Conservation (phyloP, 2,113 vertebrate genomes). For the Panthera leo region DNA sequence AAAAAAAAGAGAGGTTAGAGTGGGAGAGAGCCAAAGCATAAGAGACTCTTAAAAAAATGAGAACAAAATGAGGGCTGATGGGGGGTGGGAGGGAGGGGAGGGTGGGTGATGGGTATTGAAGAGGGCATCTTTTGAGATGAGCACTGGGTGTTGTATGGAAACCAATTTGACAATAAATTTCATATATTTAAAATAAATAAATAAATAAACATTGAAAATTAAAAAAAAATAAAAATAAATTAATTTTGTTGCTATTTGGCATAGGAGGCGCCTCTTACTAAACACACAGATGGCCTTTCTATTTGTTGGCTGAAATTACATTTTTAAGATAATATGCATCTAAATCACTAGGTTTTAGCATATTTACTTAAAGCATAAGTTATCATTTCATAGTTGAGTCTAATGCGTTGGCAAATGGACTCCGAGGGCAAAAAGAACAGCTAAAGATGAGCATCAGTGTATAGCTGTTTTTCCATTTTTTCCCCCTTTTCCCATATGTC, state of each 20-base stretch:
- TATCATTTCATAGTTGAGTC: background rate
- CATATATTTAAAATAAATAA: too few species aligned
- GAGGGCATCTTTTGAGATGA: too few species aligned
- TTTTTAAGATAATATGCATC: slow-evolving; percentile 29
- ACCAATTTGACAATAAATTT: too few species aligned
- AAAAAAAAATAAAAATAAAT: too few species aligned
- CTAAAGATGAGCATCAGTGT: background rate
- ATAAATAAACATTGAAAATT: too few species aligned
- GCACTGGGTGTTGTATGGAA: too few species aligned
- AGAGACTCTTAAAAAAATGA: too few species aligned
- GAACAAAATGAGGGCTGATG: too few species aligned
- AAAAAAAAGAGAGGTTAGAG: too few species aligned
- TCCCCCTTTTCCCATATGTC: background rate
- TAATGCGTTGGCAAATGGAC: slow-evolving; percentile 17
- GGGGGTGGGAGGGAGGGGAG: too few species aligned
- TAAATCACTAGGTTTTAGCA: background rate
- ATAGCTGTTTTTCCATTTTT: background rate
- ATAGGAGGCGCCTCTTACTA: background rate
- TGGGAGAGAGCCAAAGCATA: too few species aligned
- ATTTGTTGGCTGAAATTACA: slow-evolving; percentile 39
- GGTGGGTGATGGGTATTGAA: too few species aligned
- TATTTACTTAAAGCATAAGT: slow-evolving; percentile 42
- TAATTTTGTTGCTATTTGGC: background rate
- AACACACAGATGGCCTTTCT: background rate
- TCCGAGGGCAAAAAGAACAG: slow-evolving; percentile 38